Evolutionary conservation across 2,888 invertebrate genomes (phyloP).

Genomic region (Oligia strigilis): DNA sequence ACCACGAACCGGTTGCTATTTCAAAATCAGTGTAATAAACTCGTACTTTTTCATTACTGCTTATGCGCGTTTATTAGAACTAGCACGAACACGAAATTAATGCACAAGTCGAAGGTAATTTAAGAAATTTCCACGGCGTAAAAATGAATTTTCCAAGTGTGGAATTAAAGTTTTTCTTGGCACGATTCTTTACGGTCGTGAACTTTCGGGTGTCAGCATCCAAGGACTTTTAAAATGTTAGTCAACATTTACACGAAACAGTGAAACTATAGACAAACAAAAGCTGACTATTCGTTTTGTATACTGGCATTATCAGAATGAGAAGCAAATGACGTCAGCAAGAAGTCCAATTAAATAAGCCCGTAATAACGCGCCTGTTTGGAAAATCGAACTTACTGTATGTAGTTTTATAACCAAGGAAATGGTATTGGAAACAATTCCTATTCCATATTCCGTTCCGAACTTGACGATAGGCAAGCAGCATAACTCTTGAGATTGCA

Average conservation of each 20-base stretch:
- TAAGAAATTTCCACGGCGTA: slow-evolving; percentile 3
- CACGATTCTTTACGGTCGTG: slow-evolving; percentile 28
- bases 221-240: slow-evolving; percentile 41
- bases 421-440: not conserved
- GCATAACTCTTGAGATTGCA: not conserved
- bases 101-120: slow-evolving; percentile 3
- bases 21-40: slow-evolving; percentile 24
- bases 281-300: not conserved
- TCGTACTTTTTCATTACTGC: slow-evolving; percentile 3
- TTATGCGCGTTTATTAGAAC: slow-evolving; percentile 19
- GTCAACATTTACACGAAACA: slow-evolving; percentile 20
- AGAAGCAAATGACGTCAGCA: slow-evolving; percentile 17
- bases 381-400: not conserved
- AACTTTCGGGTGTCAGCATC: slow-evolving; percentile 17
- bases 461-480: not conserved
- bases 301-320: slow-evolving; percentile 3
- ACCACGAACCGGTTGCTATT: slow-evolving; percentile 30
- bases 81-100: slow-evolving; percentile 6
- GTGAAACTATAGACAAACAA: not conserved
- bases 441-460: not conserved
- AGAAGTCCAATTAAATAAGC: slow-evolving; percentile 28
- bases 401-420: not conserved
- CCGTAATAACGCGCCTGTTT: slow-evolving; percentile 10
- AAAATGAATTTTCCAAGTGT: slow-evolving; percentile 21
- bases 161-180: slow-evolving; percentile 16